Evolutionary conservation across 2,113 vertebrate genomes (phyloP).

Genomic region (Catharus bicknelli): DNA sequence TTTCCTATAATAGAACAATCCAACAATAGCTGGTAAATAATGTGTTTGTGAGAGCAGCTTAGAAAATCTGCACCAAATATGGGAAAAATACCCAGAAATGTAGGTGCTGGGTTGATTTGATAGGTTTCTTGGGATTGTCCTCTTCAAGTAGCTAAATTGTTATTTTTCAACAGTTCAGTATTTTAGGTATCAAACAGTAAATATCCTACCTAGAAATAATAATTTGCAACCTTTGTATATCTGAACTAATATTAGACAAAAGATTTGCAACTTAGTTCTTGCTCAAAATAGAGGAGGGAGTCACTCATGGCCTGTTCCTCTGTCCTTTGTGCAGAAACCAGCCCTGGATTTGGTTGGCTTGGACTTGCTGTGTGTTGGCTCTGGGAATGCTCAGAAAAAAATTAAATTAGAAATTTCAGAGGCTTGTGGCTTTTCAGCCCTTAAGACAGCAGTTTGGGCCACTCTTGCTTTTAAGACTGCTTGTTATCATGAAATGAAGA

Average conservation of each 20-base stretch:
- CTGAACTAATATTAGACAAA: not conserved
- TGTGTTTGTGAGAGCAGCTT: not conserved
- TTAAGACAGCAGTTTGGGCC: not conserved
- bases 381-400: not conserved
- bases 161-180: not conserved
- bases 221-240: not conserved
- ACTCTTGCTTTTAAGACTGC: not conserved
- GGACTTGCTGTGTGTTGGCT: not conserved
- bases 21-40: not conserved
- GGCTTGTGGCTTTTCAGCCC: not conserved
- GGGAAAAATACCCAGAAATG: not conserved
- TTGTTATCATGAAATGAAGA: not conserved
- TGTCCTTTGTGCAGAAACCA: not conserved
- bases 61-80: not conserved
- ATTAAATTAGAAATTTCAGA: not conserved
- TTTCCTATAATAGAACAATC: not conserved
- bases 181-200: conserved; percentile 19
- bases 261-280: not conserved
- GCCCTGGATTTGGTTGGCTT: not conserved
- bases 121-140: not conserved
- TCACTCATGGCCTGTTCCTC: not conserved
- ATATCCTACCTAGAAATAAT: not conserved
- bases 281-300: not conserved
- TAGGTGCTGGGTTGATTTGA: not conserved
- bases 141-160: not conserved